Evolutionary conservation across 2,113 vertebrate species (phyloP).

Genomic region (Orcinus orca): DNA sequence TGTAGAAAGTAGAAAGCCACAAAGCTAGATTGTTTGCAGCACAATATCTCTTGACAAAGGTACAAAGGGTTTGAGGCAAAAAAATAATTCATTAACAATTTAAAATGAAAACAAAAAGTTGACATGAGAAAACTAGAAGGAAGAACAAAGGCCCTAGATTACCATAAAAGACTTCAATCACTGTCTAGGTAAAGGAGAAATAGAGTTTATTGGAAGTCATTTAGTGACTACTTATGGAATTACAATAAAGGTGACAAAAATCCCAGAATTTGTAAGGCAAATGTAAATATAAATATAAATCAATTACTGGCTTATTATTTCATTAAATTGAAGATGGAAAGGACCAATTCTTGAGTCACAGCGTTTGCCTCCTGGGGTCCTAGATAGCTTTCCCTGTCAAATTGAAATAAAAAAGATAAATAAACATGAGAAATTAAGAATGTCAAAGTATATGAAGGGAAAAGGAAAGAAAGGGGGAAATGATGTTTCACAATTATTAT

Average conservation of each 20-base stretch:
- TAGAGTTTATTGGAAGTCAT: constrained; percentile 51
- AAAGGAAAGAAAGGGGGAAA: constrained; percentile 80
- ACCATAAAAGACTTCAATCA: constrained; percentile 49
- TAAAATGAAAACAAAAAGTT: constrained; percentile 19
- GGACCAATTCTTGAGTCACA: constrained; percentile 82
- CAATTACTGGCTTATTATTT: constrained; percentile 87
- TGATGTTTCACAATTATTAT: constrained; percentile 87
- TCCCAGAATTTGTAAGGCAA: constrained; percentile 77
- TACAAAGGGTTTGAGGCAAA: not conserved
- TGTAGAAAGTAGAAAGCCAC: not conserved
- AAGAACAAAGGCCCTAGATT: constrained; percentile 6
- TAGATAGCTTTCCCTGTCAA: constrained; percentile 87
- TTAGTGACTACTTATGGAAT: constrained; percentile 64
- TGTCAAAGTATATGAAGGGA: constrained; percentile 81
- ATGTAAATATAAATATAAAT: constrained; percentile 87
- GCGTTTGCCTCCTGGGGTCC: constrained; percentile 87
- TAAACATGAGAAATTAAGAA: constrained; percentile 89
- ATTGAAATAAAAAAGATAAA: constrained; percentile 88
- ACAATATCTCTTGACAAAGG: constrained; percentile 14
- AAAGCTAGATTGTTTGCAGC: not conserved
- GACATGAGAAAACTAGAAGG: not conserved
- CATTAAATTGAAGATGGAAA: constrained; percentile 85
- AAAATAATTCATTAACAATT: not conserved
- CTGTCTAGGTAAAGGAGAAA: constrained; percentile 36
- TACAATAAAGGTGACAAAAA: constrained; percentile 75